Percentiles rank a stretch among this genome's conserved stretches.
Evolutionary conservation across 2,888 invertebrate species (phyloP).

Genomic region (Lobophora halterata): DNA sequence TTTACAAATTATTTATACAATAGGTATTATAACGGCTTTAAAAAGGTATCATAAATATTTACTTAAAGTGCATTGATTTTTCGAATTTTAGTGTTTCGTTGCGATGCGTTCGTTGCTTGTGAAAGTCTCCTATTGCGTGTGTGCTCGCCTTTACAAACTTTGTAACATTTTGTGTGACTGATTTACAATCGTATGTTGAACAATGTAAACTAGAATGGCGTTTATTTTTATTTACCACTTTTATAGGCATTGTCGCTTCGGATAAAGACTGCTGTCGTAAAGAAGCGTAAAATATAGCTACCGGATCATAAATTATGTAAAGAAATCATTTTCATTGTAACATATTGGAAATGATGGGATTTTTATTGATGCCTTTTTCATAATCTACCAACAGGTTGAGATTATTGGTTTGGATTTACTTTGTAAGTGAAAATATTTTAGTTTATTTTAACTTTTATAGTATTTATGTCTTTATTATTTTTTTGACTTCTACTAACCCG

Average conservation of each 20-base stretch:
- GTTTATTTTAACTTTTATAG: too few species aligned
- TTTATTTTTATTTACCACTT: conserved; percentile 32
- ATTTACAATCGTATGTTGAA: conserved; percentile 34
- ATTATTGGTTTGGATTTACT: too few species aligned
- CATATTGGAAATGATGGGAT: conserved; percentile 13
- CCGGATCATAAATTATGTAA: conserved; percentile 26
- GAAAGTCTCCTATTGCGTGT: too few species aligned
- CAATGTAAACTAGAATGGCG: conserved; percentile 35
- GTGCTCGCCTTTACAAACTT: conserved; percentile 26
- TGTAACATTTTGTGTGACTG: conserved; percentile 40
- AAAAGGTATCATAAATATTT: too few species aligned
- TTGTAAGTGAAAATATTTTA: too few species aligned
- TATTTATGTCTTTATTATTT: too few species aligned
- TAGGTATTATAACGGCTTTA: too few species aligned
- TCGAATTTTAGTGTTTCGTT: background rate
- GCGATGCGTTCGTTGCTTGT: too few species aligned
- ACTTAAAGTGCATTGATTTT: background rate
- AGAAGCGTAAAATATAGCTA: conserved; percentile 23
- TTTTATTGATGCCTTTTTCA: conserved; percentile 12
- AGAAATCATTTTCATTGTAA: conserved; percentile 19
- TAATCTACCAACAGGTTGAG: too few species aligned
- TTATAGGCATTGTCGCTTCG: conserved; percentile 31
- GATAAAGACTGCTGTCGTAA: conserved; percentile 32
- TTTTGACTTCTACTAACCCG: too few species aligned
- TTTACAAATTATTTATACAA: too few species aligned